Evolutionary conservation across 2,113 vertebrate genomes (phyloP), one percentile per base, ranked within the genome.

Genomic region (Onychostoma macrolepis): DNA sequence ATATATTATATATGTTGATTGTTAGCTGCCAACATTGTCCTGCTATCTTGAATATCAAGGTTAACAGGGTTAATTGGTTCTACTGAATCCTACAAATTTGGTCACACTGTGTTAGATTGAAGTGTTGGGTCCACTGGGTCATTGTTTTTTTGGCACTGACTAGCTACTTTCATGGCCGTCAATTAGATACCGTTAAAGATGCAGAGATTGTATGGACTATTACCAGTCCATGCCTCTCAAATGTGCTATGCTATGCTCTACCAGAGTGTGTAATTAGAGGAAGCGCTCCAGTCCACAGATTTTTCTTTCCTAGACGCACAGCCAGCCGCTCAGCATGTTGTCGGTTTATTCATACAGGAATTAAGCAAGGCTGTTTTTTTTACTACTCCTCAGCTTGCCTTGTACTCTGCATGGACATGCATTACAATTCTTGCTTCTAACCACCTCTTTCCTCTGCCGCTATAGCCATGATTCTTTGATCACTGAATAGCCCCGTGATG

Each of bases 211-310:
- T 71, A 3, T 33, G 61, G 17, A 67, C 19, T 30, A 50, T 83
- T 83, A 71, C 63, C 45, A 86, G 38, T 19, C 11, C 24, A 41
- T 81, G 77, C 36, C 24, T 74, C 53, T 48, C 56, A 82, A 72
- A 80, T 75, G 79, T 67, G 28, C 56, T 33, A n/a, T 61, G 41
- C 36, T 11, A 48, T 75, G 86, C 71, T 83, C 81, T 71, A 71
- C 28, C 38, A 71, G 69, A 88, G 83, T 83, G 58, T 91, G 92
- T 90, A 86, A 91, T 90, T 90, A 85, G 85, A 90, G 82, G 65
- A 88, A 90, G 76, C 82, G 90, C 87, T 90, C 89, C 83, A 86
- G 84, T 85, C 80, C 88, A 91, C 89, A 71, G 89, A 92, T 90
- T 92, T 82, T 83, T 86, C 72, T 15, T 24, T 86, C 43, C 45